phyloP scores from a whole-genome alignment of 2,797 vertebrate species.

The Catostomus latipinnis region DNA sequence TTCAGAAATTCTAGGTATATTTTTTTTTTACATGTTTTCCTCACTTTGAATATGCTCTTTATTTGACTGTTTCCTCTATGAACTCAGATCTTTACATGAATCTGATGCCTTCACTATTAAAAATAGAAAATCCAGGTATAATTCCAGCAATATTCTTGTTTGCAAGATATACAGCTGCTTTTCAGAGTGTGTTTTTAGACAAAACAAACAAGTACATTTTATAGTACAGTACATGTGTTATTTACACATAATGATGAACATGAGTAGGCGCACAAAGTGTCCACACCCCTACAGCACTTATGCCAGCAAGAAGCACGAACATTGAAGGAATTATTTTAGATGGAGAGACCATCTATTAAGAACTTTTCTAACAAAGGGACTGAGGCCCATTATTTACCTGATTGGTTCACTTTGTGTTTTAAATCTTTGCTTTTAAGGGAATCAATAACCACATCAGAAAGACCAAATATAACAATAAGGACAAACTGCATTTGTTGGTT shows the following conservation, averaged over 20 bases:
- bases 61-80: neutral
- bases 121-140: neutral
- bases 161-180: slow-evolving; percentile 54
- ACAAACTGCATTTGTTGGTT: too few species aligned
- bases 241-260: slow-evolving; percentile 38
- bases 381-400: neutral
- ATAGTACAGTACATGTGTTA: slow-evolving; percentile 44
- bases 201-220: slow-evolving; percentile 60
- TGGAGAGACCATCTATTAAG: neutral
- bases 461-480: neutral
- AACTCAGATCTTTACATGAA: neutral
- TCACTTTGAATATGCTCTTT: neutral
- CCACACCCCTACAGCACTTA: neutral
- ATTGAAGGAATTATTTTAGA: neutral
- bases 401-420: neutral
- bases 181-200: slow-evolving; percentile 49
- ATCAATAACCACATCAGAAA: neutral
- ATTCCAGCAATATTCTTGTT: slow-evolving; percentile 29
- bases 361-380: neutral
- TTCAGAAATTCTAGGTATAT: neutral
- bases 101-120: too few species aligned
- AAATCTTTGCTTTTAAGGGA: neutral
- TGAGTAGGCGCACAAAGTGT: slow-evolving; percentile 29
- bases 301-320: slow-evolving; percentile 1
- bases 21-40: neutral